A percentile compares a stretch with the other conserved stretches of the same genome.
phyloP scores from a whole-genome alignment of 1,140 invertebrate species.

The Cydia fagiglandana region DNA sequence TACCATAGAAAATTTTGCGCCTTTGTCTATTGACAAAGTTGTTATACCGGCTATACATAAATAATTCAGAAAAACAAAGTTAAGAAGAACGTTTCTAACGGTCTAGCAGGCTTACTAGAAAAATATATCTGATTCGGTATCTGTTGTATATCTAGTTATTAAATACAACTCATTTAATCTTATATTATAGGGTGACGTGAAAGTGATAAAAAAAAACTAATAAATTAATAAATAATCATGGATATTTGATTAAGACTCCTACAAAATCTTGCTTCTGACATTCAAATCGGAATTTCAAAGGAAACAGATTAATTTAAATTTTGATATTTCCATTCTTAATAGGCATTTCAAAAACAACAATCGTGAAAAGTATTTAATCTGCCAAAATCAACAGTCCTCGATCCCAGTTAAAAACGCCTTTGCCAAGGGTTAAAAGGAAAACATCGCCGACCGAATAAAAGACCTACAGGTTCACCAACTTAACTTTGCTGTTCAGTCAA shows the following conservation, averaged over 20 bases:
- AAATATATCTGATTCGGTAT: no score
- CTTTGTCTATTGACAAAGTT: no score
- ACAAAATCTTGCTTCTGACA: not conserved
- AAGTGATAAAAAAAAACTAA: no score
- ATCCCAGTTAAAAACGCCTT: slow-evolving; percentile 19
- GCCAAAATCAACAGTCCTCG: slow-evolving; percentile 10
- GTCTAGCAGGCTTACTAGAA: no score
- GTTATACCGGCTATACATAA: no score
- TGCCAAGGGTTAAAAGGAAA: slow-evolving; percentile 29
- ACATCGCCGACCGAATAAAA: slow-evolving; percentile 26
- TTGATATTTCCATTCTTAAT: not conserved
- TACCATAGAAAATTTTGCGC: no score
- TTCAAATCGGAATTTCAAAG: not conserved
- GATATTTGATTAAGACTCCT: not conserved
- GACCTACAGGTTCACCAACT: slow-evolving; percentile 10
- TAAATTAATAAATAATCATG: not conserved
- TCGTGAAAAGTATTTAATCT: slow-evolving; percentile 14
- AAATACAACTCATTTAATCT: no score
- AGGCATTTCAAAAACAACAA: not conserved
- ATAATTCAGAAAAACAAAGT: no score
- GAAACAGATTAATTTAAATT: slow-evolving; percentile 8
- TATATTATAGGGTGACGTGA: no score
- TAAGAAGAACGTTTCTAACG: no score
- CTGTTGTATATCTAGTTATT: no score
- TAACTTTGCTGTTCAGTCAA: not conserved